Conservation (phyloP, 2,888 invertebrate genomes). For the Auanema sp. region DNA sequence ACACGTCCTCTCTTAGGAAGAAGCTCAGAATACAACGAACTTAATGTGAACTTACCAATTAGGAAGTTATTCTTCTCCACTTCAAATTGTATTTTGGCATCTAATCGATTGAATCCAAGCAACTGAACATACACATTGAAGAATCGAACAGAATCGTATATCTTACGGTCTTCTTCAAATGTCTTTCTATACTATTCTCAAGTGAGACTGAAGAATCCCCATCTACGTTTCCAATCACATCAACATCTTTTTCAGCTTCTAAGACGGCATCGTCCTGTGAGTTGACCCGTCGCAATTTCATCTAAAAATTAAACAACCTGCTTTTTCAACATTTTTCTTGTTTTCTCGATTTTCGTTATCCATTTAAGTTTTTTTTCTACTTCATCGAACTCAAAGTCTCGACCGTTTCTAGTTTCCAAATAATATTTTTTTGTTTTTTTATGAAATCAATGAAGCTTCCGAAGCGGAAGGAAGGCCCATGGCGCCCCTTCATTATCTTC, state of each 20-base stretch:
- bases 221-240: conserved; percentile 33
- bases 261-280: conserved; percentile 31
- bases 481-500: no score
- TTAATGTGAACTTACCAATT: conserved; percentile 22
- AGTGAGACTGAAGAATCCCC: conserved; percentile 27
- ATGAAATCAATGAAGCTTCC: no score
- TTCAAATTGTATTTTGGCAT: conserved; percentile 34
- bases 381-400: no score
- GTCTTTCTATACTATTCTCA: conserved; percentile 30
- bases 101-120: conserved; percentile 31
- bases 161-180: conserved; percentile 35
- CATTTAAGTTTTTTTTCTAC: no score
- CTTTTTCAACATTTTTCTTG: no score
- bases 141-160: not conserved
- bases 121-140: conserved; percentile 19
- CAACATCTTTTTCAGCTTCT: conserved; percentile 36
- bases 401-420: no score
- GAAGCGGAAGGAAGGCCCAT: no score
- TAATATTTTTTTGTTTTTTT: no score
- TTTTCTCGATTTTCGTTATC: no score
- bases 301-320: conserved; percentile 10
- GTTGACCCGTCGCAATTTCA: conserved; percentile 19
- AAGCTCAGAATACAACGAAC: no score
- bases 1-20: no score
- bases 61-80: conserved; percentile 35